Evolutionary conservation across 2,888 invertebrate genomes (phyloP), one percentile per base, ranked within the genome.

Genomic region (Palloptera scutellata): DNA sequence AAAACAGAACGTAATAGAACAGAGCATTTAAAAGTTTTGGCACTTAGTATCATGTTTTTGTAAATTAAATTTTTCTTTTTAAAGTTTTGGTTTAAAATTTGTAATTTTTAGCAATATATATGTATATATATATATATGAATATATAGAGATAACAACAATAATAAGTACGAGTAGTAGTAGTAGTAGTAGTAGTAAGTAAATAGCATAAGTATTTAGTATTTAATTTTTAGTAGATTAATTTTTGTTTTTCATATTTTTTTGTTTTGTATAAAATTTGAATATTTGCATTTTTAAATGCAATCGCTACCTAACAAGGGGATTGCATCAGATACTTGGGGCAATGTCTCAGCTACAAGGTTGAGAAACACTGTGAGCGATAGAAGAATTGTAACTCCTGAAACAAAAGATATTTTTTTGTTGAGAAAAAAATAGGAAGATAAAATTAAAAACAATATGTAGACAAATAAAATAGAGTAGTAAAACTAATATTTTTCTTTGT

Each of bases 341-440:
- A 98, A 95, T 88, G 97, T 97, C 92, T 98, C 97, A 82, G 97
- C 97, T 88, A 98, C 97, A 90, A 98, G 93, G 90, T 98, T 96
- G 90, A 98, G 94, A 91, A 98, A 98, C 90, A 98, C 97, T 90
- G 97, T 98, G 91, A 98, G 93, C 88, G 98, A 98, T 87, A 98
- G 95, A 88, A 97, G 94, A 89, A 97, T 97, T 89, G 97, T 97
- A 89, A 97, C 96, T 90, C 97, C 97, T 97, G 94, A 87, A 93
- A 93, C 79, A 83, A 82, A 82, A 81, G 72, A 73, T 70, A 72
- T 70, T 81, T 79, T 80, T 78, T 79, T 81, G 78, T 79, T 79
- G 68, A 73, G 63, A 70, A 68, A 63, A 75, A 79, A 75, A 76
- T 72, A 75, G 75, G 77, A 65, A 53, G 15, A 53, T 62, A 75